A percentile compares a stretch with the other conserved stretches of the same genome.
Conservation (phyloP, 2,113 vertebrate species). For the Oryzias javanicus region DNA sequence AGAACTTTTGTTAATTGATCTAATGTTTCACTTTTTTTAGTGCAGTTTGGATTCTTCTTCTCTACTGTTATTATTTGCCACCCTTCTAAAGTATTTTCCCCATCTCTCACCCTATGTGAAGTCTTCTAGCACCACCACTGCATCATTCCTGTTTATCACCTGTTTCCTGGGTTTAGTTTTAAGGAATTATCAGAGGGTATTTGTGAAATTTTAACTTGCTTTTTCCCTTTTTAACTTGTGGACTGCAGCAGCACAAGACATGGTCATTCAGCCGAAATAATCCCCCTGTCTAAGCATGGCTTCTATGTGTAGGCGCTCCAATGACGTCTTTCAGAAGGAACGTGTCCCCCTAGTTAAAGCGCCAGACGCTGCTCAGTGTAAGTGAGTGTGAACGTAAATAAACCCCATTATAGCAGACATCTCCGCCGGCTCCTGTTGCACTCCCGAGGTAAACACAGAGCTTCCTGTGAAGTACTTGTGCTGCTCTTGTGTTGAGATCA, state of each 20-base stretch:
- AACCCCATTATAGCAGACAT: slow-evolving; percentile 93
- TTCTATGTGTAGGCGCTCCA: slow-evolving; percentile 55
- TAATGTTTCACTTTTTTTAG: too few species aligned
- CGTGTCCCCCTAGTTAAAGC: slow-evolving; percentile 86
- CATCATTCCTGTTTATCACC: too few species aligned
- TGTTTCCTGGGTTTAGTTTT: too few species aligned
- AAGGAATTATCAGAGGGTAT: too few species aligned
- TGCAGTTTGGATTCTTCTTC: too few species aligned
- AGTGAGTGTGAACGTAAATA: slow-evolving; percentile 92
- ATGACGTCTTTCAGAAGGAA: slow-evolving; percentile 86
- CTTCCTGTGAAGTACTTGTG: slow-evolving; percentile 89
- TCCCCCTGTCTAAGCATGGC: slow-evolving; percentile 60
- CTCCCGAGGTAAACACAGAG: slow-evolving; percentile 89
- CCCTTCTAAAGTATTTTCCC: too few species aligned
- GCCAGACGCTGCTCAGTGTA: slow-evolving; percentile 89
- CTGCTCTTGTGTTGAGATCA: slow-evolving; percentile 82
- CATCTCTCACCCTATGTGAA: too few species aligned
- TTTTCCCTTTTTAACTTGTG: slow-evolving; percentile 12
- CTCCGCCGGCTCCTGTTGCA: slow-evolving; percentile 88
- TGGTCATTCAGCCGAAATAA: slow-evolving; percentile 51
- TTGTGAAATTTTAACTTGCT: not conserved
- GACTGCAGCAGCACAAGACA: slow-evolving; percentile 33
- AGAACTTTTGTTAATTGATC: too few species aligned
- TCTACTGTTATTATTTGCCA: too few species aligned
- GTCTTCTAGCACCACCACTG: too few species aligned